phyloP scores from a whole-genome alignment of 2,888 invertebrate genomes.

The Encarsia formosa region DNA sequence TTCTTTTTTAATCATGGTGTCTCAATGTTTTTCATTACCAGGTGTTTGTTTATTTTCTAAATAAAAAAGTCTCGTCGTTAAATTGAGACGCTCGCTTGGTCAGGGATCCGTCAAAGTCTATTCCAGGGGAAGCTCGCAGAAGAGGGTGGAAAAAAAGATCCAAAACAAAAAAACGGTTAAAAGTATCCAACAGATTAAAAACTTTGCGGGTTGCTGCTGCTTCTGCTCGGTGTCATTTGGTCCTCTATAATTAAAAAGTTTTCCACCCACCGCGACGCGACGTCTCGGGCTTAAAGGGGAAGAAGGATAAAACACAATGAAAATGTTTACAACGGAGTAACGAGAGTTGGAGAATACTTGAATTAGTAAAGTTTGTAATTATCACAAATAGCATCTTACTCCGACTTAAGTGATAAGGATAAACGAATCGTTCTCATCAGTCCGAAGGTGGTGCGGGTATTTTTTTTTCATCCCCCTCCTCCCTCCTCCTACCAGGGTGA shows the following conservation, averaged over 20 bases:
- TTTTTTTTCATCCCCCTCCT: not conserved
- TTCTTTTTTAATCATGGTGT: too few relatives aligned
- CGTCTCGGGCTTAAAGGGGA: conserved; percentile 15
- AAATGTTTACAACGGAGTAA: conserved; percentile 28
- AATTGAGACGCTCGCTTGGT: conserved; percentile 26
- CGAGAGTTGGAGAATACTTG: conserved; percentile 26
- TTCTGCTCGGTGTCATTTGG: conserved; percentile 33
- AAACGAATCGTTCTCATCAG: conserved; percentile 21
- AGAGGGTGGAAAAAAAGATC: conserved; percentile 7
- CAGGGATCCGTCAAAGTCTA: conserved; percentile 10
- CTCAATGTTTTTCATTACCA: too few relatives aligned
- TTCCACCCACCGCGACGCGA: conserved; percentile 8
- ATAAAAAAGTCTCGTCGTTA: conserved; percentile 14
- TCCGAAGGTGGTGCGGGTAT: not conserved
- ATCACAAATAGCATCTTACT: conserved; percentile 25
- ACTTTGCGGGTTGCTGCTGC: too few relatives aligned
- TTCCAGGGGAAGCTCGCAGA: not conserved
- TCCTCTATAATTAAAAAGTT: conserved; percentile 33
- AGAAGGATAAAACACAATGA: conserved; percentile 22
- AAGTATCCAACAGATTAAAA: conserved; percentile 32
- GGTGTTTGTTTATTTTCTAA: too few relatives aligned
- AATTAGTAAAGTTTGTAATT: conserved; percentile 29
- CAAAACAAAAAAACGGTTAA: conserved; percentile 14
- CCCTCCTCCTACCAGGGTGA: too few relatives aligned
- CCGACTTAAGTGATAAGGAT: conserved; percentile 26